Evolutionary conservation across 2,888 invertebrate genomes (phyloP).

Genomic region (Eilema depressum): DNA sequence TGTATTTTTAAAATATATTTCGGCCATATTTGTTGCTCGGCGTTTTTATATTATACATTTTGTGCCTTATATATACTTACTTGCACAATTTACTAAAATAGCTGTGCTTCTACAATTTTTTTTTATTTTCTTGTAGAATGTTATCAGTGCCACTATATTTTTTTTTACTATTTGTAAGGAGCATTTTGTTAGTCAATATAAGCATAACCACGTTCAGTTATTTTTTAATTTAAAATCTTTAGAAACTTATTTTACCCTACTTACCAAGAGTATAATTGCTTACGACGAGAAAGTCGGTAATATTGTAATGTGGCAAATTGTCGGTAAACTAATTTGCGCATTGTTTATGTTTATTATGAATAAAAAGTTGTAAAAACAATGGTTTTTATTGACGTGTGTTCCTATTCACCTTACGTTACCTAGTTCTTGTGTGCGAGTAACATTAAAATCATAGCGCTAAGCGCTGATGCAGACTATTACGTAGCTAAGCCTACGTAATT

Average conservation of each 20-base stretch:
- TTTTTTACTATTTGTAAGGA: constrained; percentile 65
- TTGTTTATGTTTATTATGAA: constrained; percentile 84
- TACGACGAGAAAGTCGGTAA: constrained; percentile 56
- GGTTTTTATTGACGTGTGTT: constrained; percentile 30
- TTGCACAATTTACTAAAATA: constrained; percentile 69
- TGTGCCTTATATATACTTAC: constrained; percentile 70
- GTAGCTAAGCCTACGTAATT: constrained; percentile 33
- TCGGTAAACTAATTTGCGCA: constrained; percentile 80
- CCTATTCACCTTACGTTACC: background rate
- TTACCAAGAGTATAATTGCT: constrained; percentile 62
- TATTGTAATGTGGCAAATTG: constrained; percentile 70
- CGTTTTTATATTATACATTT: constrained; percentile 49
- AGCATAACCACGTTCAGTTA: constrained; percentile 68
- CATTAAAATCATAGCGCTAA: background rate
- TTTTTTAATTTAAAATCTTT: constrained; percentile 63
- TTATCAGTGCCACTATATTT: constrained; percentile 76
- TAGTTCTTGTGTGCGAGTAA: constrained; percentile 1
- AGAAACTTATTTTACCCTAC: constrained; percentile 63
- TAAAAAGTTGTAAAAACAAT: constrained; percentile 73
- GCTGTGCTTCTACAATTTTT: constrained; percentile 40
- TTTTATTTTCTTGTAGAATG: constrained; percentile 47
- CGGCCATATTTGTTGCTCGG: constrained; percentile 51
- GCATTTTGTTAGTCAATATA: constrained; percentile 79
- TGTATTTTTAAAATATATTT: constrained; percentile 42
- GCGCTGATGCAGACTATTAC: background rate